Base-by-base conservation (phyloP, 2,113 vertebrate genomes). In the Odobenus rosmarus region DNA sequence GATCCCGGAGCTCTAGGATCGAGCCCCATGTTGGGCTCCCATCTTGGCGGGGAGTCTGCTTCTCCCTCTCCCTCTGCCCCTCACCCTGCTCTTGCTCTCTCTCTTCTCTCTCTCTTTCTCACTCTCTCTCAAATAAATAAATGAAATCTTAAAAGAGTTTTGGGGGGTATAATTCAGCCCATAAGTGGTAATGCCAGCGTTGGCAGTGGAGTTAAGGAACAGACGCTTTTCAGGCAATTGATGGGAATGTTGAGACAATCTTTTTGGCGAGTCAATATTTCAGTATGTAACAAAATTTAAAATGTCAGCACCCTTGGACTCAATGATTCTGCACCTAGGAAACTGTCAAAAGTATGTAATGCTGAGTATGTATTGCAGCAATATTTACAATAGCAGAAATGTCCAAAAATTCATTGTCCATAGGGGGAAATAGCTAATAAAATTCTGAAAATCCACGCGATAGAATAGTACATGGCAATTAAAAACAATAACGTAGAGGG, bases 341-440 rank as follows among this genome's bases (percentile, higher is more conserved):
- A 93, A 71, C 74, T 81, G 33, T 80, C 10, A 61, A 76, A 90
- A 82, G 67, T 69, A 87, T 46, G 33, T 8, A 69, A 16, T 79
- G 28, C 46, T 26, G 12, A 3, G 15, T 10, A n/a, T 28, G 6
- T 49, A 79, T 79, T 90, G 23, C 24, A 61, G 14, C n/a, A 83
- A 9, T 72, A 93, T 93, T 92, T 95, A 5, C 42, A 67, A 21
- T 90, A 59, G 67, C 82, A 91, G 55, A 90, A 93, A 59, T 83
- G n/a, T 39, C 46, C 15, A 85, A 80, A 95, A 49, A 57, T 71
- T 69, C 67, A 69, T 19, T 91, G 76, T 76, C 31, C 2, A 13
- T 51, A 12, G 7, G 33, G 72, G 87, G 31, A 80, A 85, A 87
- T 53, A 69, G 39, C 86, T 94, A 69, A n/a, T 67, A 76, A 83